phyloP scores from a whole-genome alignment of 2,888 invertebrate species.

The Cylloceria caligata region DNA sequence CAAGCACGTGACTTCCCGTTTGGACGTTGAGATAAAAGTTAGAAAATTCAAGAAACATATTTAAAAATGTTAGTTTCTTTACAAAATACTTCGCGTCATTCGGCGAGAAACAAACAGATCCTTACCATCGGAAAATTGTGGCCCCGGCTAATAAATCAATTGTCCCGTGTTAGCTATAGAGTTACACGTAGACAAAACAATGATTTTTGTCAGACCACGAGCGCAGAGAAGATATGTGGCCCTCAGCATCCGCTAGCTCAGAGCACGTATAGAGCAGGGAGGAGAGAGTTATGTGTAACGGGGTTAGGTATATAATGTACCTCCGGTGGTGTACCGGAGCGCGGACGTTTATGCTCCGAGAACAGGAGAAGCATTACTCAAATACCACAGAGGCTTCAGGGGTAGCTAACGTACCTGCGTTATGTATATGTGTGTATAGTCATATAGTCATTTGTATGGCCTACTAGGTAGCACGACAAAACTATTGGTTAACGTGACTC shows the following conservation, averaged over 20 bases:
- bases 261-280: constrained; percentile 19
- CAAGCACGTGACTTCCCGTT: no score
- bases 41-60: no score
- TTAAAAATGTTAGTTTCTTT: no score
- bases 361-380: constrained; percentile 64
- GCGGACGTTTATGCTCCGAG: constrained; percentile 63
- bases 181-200: constrained; percentile 42
- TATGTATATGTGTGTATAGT: constrained; percentile 16
- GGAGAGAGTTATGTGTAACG: constrained; percentile 57
- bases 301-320: constrained; percentile 51
- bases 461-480: constrained; percentile 18
- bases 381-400: constrained; percentile 57
- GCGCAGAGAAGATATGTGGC: constrained; percentile 39
- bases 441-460: neutral
- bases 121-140: constrained; percentile 2
- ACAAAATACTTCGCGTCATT: neutral
- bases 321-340: constrained; percentile 60
- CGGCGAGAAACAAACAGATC: neutral
- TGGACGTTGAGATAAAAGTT: no score
- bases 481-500: constrained; percentile 53
- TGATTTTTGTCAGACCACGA: constrained; percentile 48
- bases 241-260: constrained; percentile 45
- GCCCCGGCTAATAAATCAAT: constrained; percentile 1
- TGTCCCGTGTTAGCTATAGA: neutral
- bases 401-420: constrained; percentile 6